Evolutionary conservation across 2,797 vertebrate genomes (phyloP).

Genomic region (Chelonia mydas): DNA sequence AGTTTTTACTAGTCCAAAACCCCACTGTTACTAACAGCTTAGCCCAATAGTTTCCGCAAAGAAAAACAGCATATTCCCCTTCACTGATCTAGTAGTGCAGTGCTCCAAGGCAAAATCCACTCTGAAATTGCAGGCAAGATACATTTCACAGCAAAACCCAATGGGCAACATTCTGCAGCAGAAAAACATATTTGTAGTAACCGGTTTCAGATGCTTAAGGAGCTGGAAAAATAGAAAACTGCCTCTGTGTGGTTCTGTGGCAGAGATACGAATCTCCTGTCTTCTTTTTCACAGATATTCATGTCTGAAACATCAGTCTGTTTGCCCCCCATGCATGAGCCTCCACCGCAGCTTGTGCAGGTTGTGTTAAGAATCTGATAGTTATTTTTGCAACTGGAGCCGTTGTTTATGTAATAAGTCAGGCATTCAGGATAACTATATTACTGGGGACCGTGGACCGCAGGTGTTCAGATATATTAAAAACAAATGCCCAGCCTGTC

Average conservation of each 20-base stretch:
- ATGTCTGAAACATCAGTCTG: rapidly evolving
- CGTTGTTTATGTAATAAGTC: neutral
- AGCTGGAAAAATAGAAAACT: neutral
- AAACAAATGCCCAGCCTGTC: neutral
- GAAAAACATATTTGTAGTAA: neutral
- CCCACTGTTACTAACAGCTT: neutral
- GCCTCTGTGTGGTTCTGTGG: neutral
- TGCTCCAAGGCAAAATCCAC: neutral
- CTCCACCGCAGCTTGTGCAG: rapidly evolving
- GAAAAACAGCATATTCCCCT: neutral
- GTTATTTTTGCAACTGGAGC: conserved; percentile 18
- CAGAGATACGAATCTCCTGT: neutral
- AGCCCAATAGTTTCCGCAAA: neutral
- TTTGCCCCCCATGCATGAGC: neutral
- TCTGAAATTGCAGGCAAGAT: neutral
- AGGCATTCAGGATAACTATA: neutral
- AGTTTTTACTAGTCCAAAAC: neutral
- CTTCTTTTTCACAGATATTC: neutral
- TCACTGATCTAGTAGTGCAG: neutral
- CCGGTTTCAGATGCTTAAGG: neutral
- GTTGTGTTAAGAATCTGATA: neutral
- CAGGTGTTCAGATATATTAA: neutral
- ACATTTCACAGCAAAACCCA: neutral
- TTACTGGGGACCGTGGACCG: neutral
- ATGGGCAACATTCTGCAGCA: neutral